Evolutionary conservation across 1,140 invertebrate genomes (phyloP).

Genomic region (Acromyrmex echinatior): DNA sequence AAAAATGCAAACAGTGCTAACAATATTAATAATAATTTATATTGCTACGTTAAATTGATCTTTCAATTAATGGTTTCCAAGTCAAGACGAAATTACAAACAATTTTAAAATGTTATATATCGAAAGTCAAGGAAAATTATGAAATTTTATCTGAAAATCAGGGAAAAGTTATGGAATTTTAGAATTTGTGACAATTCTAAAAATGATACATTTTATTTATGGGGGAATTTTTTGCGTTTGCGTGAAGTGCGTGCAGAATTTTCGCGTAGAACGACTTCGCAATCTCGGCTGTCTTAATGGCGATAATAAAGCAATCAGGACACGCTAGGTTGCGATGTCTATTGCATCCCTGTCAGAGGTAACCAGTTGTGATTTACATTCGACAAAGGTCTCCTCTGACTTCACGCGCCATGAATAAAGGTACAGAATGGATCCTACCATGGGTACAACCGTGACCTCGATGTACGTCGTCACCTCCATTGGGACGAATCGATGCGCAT

Average conservation of each 20-base stretch:
- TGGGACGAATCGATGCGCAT: conserved; percentile 34
- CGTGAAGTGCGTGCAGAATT: not conserved
- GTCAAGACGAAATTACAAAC: no score
- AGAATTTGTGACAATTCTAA: no score
- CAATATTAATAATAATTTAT: no score
- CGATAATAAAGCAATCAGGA: conserved; percentile 32
- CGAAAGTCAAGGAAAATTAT: no score
- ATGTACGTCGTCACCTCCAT: conserved; percentile 31
- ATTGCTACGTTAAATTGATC: no score
- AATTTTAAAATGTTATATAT: no score
- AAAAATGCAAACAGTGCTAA: no score
- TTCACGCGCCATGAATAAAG: conserved; percentile 45
- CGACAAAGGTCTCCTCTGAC: conserved; percentile 37
- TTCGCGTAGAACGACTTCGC: not conserved
- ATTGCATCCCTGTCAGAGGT: conserved; percentile 4
- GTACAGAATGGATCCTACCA: not conserved
- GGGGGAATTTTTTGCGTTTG: not conserved
- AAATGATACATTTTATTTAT: not conserved
- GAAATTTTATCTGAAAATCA: no score
- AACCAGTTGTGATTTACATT: conserved; percentile 38
- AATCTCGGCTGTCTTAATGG: conserved; percentile 6
- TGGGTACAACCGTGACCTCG: conserved; percentile 60
- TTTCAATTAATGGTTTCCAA: no score
- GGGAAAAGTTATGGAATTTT: no score
- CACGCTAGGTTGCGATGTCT: conserved; percentile 2